Conservation (phyloP, 2,888 invertebrate species). For the Willowsia nigromaculata region DNA sequence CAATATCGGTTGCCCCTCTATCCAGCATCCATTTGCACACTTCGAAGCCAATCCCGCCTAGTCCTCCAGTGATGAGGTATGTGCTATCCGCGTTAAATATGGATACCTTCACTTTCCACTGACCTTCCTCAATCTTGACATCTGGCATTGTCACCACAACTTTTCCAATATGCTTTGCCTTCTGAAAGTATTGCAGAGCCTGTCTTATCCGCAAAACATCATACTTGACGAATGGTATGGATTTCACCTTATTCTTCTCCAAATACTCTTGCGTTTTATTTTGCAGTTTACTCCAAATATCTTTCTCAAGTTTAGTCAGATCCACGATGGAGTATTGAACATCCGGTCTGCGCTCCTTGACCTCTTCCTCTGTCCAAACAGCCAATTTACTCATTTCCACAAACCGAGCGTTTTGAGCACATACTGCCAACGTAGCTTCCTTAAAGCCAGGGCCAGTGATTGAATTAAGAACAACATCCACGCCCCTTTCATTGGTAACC, state of each 20-base stretch:
- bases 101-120: neutral
- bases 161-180: slow-evolving; percentile 51
- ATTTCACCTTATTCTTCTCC: neutral
- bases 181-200: slow-evolving; percentile 27
- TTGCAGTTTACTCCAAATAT: neutral
- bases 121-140: neutral
- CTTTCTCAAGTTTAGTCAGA: neutral
- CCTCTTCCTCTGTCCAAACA: slow-evolving; percentile 53
- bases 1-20: neutral
- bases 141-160: slow-evolving; percentile 29
- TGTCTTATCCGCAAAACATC: slow-evolving; percentile 1
- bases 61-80: slow-evolving; percentile 18
- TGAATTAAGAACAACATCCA: slow-evolving; percentile 63
- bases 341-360: slow-evolving; percentile 38
- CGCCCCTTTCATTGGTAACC: slow-evolving; percentile 44
- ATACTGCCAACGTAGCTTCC: slow-evolving; percentile 44
- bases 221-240: neutral
- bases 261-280: neutral
- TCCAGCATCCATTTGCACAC: slow-evolving; percentile 38
- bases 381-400: slow-evolving; percentile 65
- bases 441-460: slow-evolving; percentile 62
- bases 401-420: slow-evolving; percentile 34
- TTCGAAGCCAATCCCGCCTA: slow-evolving; percentile 34
- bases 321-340: slow-evolving; percentile 57
- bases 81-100: neutral